Evolutionary conservation across 1,140 invertebrate species (phyloP).

Genomic region (Orchesella cincta): DNA sequence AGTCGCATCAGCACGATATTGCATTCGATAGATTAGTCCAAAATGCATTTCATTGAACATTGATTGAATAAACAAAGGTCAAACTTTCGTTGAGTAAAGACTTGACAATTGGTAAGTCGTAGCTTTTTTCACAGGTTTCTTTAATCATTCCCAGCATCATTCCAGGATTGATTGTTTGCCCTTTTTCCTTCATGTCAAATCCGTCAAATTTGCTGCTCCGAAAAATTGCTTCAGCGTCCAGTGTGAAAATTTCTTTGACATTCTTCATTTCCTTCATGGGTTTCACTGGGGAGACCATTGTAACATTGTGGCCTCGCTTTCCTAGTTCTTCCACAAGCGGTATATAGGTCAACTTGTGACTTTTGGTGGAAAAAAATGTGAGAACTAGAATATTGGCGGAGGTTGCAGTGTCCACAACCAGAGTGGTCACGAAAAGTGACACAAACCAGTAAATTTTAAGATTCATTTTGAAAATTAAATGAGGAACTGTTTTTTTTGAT

Average conservation of each 20-base stretch:
- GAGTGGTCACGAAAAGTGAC: not conserved
- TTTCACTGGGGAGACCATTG: conserved; percentile 54
- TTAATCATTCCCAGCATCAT: not conserved
- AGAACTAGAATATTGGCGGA: conserved; percentile 29
- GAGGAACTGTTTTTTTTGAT: too few relatives aligned
- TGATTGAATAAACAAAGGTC: conserved; percentile 25
- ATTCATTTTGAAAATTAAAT: too few relatives aligned
- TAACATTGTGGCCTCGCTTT: conserved; percentile 52
- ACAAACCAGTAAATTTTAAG: too few relatives aligned
- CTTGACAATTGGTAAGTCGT: conserved; percentile 26
- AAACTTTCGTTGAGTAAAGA: conserved; percentile 17
- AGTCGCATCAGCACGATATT: conserved; percentile 10
- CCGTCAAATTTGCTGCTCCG: not conserved
- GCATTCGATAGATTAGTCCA: conserved; percentile 9
- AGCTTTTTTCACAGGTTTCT: conserved; percentile 2
- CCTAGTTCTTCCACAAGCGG: conserved; percentile 48
- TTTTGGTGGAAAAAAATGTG: conserved; percentile 29
- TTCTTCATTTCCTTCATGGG: conserved; percentile 52
- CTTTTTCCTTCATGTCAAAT: conserved; percentile 28
- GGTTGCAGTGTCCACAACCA: not conserved
- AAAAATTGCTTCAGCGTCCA: conserved; percentile 14
- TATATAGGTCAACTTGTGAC: conserved; percentile 37
- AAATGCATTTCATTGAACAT: conserved; percentile 28
- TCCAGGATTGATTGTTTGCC: not conserved
- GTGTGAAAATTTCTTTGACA: conserved; percentile 23